phyloP scores from a whole-genome alignment of 2,888 invertebrate species.

The Chloroclystis v-ata region DNA sequence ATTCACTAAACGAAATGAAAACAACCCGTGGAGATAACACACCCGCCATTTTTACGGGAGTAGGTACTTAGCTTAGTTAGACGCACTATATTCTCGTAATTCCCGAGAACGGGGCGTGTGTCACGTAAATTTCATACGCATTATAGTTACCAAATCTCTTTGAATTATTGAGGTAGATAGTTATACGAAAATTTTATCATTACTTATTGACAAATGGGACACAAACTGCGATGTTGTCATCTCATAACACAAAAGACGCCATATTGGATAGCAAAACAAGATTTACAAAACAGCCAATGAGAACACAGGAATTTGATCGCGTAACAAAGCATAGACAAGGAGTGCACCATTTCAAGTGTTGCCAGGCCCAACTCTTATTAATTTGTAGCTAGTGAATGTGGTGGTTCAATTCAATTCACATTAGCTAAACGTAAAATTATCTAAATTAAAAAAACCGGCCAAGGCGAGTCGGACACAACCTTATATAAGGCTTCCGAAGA shows the following conservation, averaged over 20 bases:
- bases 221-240: constrained; percentile 79
- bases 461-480: too few relatives aligned
- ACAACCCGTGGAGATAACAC: constrained; percentile 75
- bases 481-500: too few relatives aligned
- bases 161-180: constrained; percentile 64
- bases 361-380: too few relatives aligned
- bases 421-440: too few relatives aligned
- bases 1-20: constrained; percentile 66
- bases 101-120: constrained; percentile 35
- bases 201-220: constrained; percentile 63
- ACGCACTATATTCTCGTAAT: constrained; percentile 48
- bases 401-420: too few relatives aligned
- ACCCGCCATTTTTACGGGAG: constrained; percentile 77
- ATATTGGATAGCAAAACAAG: constrained; percentile 57
- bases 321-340: constrained; percentile 33
- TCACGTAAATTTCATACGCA: constrained; percentile 44
- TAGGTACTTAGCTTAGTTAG: constrained; percentile 62
- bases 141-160: constrained; percentile 53
- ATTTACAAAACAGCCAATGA: constrained; percentile 24
- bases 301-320: constrained; percentile 23
- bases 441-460: too few relatives aligned
- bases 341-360: not conserved
- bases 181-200: constrained; percentile 50
- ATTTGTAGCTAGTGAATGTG: too few relatives aligned
- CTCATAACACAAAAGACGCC: constrained; percentile 76